Base-by-base conservation (phyloP, 2,888 invertebrate genomes). In the Drosophila neonasuta region DNA sequence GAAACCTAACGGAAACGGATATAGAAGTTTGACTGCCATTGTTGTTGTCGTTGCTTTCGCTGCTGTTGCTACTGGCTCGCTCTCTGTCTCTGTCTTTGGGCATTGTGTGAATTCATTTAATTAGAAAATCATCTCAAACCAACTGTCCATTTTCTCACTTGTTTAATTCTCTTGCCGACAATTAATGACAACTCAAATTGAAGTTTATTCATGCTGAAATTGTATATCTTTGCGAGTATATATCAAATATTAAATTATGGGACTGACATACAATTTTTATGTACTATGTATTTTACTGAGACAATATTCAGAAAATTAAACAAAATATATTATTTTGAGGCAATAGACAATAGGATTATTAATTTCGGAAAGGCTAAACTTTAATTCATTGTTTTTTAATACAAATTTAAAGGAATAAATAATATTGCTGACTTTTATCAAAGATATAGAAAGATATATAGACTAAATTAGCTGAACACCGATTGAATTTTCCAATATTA, bases 1-100 rank as follows among this genome's bases (percentile, higher is more conserved):
- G 74, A 74, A 74, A 64, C 67, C 61, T 39, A 48, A 68, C 74
- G 87, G 85, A 86, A 86, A 69, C 83, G 87, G 87, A 80, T 79
- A 80, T 79, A 79, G 52, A 79, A 80, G 75, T 67, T 70, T 62
- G 62, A 52, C 59, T 55, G 44, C 30, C 57, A 57, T 46, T 65
- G 71, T 68, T 71, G 60, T 56, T 65, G 68, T 68, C 68, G 60
- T 56, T 66, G 65, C 46, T 55, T 11, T 49, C 57, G 34, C 15
- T 61, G 24, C 30, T 49, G 34, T 13, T 49, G 29, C 29, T 46
- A 44, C 45, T 63, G 66, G 3, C 69, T 54, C 13, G 15, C 11
- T 24, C 9, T 71, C 61, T 49, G 13, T 36, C 70, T 13, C 13
- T 70, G 74, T 67, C 60, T 55, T 66, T 63, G 29, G 42, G 55